Base-by-base conservation (phyloP, 37 sponge, comb jelly and placozoan genomes). In the Theonella swinhoei region DNA sequence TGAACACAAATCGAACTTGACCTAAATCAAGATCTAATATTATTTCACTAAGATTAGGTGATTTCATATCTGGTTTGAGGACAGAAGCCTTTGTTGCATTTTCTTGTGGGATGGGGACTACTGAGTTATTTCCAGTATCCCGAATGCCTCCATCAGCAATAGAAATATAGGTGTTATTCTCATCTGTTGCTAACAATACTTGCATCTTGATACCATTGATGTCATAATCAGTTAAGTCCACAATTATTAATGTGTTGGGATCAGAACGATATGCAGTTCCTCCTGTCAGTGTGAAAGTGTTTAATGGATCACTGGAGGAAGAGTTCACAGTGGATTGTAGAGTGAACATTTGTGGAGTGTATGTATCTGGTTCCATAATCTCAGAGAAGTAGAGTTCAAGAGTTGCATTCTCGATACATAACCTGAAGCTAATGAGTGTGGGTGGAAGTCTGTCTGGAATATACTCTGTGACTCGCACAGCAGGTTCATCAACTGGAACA, bases 41-140 rank as follows among this genome's bases (percentile, higher is more conserved):
- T 30, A 86, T 67, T 8, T 73, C 47, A 28, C 65, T 38, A 26
- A 96, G 87, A 2, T 64, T 38, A 39, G 97, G 97, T 37, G 84
- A 79, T 32, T 32, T 42, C 39, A 88, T 78, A 39, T 96, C 97
- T 29, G 94, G 81, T 39, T 41, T 47, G 37, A 87, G 89, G 22
- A 36, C 20, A 62, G 85, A 75, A 37, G 84, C 94, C 63, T 42
- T 70, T 29, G 83, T 29, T 29, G 94, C 91, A 78, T 85, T 33
- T 20, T 83, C 41, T 43, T 89, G 30, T 42, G 81, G 71, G 17
- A 96, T 87, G 8, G 87, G 83, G 25, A 88, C 70, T 19, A 91
- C 89, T 38, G 92, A 88, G 77, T 96, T 96, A 31, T 75, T 78
- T 32, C 77, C 88, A 69, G 91, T 91, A 69, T 96, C 97, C 19